Percentiles rank a stretch among this genome's conserved stretches.
These are phyloP conservation scores for Drosophila sp. DNA, from an alignment of 1,140 invertebrate species.

Conservation along the genomic window DNA sequence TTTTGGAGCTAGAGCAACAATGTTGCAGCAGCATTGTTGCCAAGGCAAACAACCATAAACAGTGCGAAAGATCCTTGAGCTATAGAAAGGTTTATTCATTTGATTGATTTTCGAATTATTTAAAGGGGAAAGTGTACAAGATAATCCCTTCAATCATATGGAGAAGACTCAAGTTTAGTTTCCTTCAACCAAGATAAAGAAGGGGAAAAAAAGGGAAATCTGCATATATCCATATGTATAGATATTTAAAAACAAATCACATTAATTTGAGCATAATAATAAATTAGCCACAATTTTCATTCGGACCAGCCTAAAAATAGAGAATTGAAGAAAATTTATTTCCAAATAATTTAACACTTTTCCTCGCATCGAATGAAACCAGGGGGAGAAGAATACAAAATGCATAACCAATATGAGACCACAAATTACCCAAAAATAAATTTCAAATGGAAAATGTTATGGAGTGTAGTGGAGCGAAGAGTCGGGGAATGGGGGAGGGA, in stretches of 20 bases:
- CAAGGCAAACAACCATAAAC: conserved; percentile 25
- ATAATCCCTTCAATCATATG: too few relatives aligned
- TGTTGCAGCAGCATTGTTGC: conserved; percentile 38
- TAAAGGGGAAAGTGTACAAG: too few relatives aligned
- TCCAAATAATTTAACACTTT: conserved; percentile 64
- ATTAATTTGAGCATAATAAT: conserved; percentile 34
- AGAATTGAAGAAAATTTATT: conserved; percentile 18
- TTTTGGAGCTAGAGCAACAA: not conserved
- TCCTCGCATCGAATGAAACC: not conserved
- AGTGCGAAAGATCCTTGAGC: too few relatives aligned
- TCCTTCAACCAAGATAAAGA: not conserved
- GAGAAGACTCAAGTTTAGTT: too few relatives aligned
- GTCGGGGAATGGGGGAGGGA: not conserved
- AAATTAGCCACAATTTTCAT: conserved; percentile 8
- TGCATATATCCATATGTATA: not conserved
- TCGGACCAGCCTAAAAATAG: not conserved
- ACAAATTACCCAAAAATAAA: conserved; percentile 60
- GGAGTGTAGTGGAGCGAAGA: not conserved
- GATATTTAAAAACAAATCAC: conserved; percentile 32
- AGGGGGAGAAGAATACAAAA: conserved; percentile 39
- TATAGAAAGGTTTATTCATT: too few relatives aligned
- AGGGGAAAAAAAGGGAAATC: not conserved
- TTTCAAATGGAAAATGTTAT: not conserved
- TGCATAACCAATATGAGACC: conserved; percentile 52
- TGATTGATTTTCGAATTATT: too few relatives aligned